Conservation (phyloP, 2,888 invertebrate species). For the Hedychridium roseum region DNA sequence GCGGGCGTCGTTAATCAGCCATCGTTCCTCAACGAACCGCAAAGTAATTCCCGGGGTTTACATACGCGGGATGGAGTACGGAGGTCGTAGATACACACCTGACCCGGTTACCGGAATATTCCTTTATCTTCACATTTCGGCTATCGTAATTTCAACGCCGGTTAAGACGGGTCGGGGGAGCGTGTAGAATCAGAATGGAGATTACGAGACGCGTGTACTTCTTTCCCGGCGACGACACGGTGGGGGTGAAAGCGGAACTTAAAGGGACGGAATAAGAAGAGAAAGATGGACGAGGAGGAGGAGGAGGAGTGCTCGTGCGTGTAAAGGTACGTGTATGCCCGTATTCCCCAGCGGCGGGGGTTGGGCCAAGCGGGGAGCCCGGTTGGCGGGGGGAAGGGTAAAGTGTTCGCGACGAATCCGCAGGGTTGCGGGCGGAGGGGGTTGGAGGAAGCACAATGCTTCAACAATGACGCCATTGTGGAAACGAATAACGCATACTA, state of each 20-base stretch:
- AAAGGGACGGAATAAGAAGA: slow-evolving; percentile 1
- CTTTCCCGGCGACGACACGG: slow-evolving; percentile 13
- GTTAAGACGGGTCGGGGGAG: too few species aligned
- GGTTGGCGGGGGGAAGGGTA: slow-evolving; percentile 42
- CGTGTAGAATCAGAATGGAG: slow-evolving; percentile 21
- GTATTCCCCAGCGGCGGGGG: slow-evolving; percentile 32
- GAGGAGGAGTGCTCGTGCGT: slow-evolving; percentile 31
- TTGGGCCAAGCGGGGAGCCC: too few species aligned
- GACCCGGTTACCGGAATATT: too few species aligned
- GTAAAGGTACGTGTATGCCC: slow-evolving; percentile 32
- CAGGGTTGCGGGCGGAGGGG: too few species aligned
- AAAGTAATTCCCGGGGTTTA: slow-evolving; percentile 43
- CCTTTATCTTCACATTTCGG: too few species aligned
- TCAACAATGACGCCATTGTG: slow-evolving; percentile 59
- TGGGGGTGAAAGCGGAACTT: slow-evolving; percentile 6
- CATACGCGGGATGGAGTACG: slow-evolving; percentile 26
- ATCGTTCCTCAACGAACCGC: slow-evolving; percentile 46
- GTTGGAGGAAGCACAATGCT: slow-evolving; percentile 55
- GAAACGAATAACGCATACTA: slow-evolving; percentile 58
- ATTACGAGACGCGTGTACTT: slow-evolving; percentile 9
- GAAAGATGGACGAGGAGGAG: slow-evolving; percentile 8
- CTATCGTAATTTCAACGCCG: too few species aligned
- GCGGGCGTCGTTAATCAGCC: slow-evolving; percentile 43
- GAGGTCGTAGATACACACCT: too few species aligned
- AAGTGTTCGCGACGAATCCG: slow-evolving; percentile 55